Evolutionary conservation across 2,888 invertebrate genomes (phyloP).

Genomic region (Encarsia formosa): DNA sequence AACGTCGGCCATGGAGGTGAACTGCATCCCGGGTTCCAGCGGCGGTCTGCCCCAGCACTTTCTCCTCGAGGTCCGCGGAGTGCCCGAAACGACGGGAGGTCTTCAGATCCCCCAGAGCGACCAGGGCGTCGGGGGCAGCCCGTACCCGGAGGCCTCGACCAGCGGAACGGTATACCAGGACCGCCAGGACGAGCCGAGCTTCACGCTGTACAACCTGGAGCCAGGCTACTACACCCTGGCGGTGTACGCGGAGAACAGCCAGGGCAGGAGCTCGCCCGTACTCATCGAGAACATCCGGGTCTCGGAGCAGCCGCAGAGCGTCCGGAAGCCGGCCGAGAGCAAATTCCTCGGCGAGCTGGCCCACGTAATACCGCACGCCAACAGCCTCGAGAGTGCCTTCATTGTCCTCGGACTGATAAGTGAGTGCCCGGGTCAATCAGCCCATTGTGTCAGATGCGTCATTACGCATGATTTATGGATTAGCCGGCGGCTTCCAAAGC

Average conservation of each 20-base stretch:
- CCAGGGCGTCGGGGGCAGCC: constrained; percentile 36
- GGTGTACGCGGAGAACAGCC: constrained; percentile 78
- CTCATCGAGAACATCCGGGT: constrained; percentile 63
- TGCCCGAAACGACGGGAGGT: constrained; percentile 44
- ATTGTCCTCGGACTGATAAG: constrained; percentile 45
- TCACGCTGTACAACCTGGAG: constrained; percentile 68
- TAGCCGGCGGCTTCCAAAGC: no score
- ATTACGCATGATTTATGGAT: no score
- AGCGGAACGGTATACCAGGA: constrained; percentile 44
- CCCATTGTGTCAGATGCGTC: no score
- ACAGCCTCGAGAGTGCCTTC: constrained; percentile 36
- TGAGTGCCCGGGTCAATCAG: no score
- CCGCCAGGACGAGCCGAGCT: constrained; percentile 57
- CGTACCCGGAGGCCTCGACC: constrained; percentile 26
- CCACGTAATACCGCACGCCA: constrained; percentile 38
- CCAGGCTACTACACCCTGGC: constrained; percentile 76
- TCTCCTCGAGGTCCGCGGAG: constrained; percentile 65
- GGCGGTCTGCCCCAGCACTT: constrained; percentile 81
- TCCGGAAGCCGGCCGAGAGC: constrained; percentile 25
- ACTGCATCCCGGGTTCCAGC: constrained; percentile 74
- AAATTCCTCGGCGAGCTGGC: constrained; percentile 42
- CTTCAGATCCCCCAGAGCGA: constrained; percentile 41
- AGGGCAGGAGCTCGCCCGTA: constrained; percentile 72
- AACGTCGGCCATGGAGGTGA: constrained; percentile 62
- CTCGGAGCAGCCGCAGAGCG: constrained; percentile 34